A percentile compares a stretch with the other conserved stretches of the same genome.
phyloP scores from a whole-genome alignment of 2,113 vertebrate genomes.

The Percopsis transmontana region DNA sequence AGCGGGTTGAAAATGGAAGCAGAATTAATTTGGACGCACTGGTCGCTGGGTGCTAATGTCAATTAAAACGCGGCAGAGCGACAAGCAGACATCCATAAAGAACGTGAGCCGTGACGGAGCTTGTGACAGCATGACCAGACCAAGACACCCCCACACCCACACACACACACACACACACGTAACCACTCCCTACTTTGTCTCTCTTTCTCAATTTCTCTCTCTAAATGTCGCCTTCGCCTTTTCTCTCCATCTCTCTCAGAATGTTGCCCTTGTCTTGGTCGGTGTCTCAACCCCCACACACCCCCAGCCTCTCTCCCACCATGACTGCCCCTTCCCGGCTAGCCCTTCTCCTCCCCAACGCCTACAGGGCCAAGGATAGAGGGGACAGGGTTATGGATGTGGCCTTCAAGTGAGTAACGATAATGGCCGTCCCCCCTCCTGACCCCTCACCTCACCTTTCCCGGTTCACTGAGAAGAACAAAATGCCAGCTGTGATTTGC shows the following conservation, averaged over 20 bases:
- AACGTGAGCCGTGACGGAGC: slow-evolving; percentile 58
- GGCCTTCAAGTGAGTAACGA: slow-evolving; percentile 63
- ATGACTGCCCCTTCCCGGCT: slow-evolving; percentile 28
- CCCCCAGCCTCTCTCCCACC: neutral
- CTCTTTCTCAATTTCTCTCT: slow-evolving; percentile 13
- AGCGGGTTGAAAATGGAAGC: neutral
- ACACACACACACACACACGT: neutral
- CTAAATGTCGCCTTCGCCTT: neutral
- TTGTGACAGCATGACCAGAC: slow-evolving; percentile 47
- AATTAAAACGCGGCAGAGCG: slow-evolving; percentile 75
- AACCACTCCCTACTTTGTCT: slow-evolving; percentile 23
- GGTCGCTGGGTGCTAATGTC: slow-evolving; percentile 70
- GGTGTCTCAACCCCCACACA: slow-evolving; percentile 1
- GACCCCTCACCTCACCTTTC: slow-evolving; percentile 61
- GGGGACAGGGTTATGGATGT: slow-evolving; percentile 40
- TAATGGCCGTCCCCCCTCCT: slow-evolving; percentile 62
- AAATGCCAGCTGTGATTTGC: slow-evolving; percentile 72
- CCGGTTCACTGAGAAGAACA: slow-evolving; percentile 37
- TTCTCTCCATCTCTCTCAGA: slow-evolving; percentile 2
- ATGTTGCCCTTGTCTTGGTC: slow-evolving; percentile 7
- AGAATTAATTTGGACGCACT: slow-evolving; percentile 45
- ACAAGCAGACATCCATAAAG: slow-evolving; percentile 71
- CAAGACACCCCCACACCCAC: slow-evolving; percentile 20
- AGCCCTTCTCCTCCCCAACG: slow-evolving; percentile 14
- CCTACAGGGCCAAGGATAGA: slow-evolving; percentile 31